Evolutionary conservation across 2,797 vertebrate species (phyloP), one percentile per base, ranked within the genome.

Genomic region (Lepidocolaptes lacrymiger): DNA sequence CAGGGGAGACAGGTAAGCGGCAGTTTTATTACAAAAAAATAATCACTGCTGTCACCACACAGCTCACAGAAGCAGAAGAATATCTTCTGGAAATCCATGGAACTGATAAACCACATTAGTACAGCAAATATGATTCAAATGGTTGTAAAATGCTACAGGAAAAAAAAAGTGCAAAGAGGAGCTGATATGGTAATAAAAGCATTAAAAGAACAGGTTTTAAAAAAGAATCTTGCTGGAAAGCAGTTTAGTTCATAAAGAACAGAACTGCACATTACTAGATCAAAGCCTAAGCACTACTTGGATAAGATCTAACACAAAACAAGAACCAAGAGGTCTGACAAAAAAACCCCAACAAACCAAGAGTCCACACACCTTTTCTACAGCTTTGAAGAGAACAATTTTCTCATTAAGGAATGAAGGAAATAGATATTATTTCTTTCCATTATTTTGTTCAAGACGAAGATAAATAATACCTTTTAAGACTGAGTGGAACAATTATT

Each of bases 301-400:
- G 87, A 62, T 83, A 92, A 94, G 46, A 92, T 74, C 82, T 80
- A 85, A 89, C 30, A 88, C 58, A 64, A 93, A 80, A 39, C 26
- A 83, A 91, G 37, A 94, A 85, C 51, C 36, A 84, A 89, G n/a
- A 84, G 21, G 26, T 58, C 66, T 67, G 44, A 58, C 28, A 64
- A 56, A 76, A 76, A 55, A 1, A 0, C 10, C 14, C 32, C 46
- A 85, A 51, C 21, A 72, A 85, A 49, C 14, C 30, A 75, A 89
- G 20, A 66, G 15, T 39, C 77, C 76, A 44, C n/a, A 95, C 46
- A 90, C 55, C 71, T 91, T 74, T 78, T 73, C n/a, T 67, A 13
- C 44, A 85, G 52, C 71, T 85, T 88, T 80, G 44, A 56, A 74
- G 61, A 74, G 21, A 82, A 23, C 18, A 12, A 39, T 66, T 75